Conservation (phyloP, 2,113 vertebrate genomes). For the Sorex fumeus region DNA sequence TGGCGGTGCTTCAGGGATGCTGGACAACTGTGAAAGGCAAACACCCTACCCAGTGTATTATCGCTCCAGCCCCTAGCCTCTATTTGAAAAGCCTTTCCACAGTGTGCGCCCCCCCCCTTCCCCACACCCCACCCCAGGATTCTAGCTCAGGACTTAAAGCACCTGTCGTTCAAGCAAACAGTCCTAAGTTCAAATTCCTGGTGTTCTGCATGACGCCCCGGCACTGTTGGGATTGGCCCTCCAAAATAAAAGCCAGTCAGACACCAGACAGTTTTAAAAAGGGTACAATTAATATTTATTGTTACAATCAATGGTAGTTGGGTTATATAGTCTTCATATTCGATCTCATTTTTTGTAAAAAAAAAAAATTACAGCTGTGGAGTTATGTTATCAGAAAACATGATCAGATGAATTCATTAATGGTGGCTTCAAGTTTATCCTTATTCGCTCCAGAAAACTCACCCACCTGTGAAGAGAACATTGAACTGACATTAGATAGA, state of each 20-base stretch:
- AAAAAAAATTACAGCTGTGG: slow-evolving; percentile 86
- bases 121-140: too few species aligned
- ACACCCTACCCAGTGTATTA: too few species aligned
- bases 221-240: too few species aligned
- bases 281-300: slow-evolving; percentile 87
- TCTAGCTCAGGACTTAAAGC: too few species aligned
- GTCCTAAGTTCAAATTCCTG: too few species aligned
- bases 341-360: slow-evolving; percentile 76
- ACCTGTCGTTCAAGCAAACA: too few species aligned
- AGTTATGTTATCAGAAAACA: slow-evolving; percentile 65
- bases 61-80: too few species aligned
- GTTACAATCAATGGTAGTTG: slow-evolving; percentile 78
- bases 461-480: slow-evolving; percentile 87
- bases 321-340: slow-evolving; percentile 76
- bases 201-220: too few species aligned
- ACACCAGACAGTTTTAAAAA: slow-evolving; percentile 81
- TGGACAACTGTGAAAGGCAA: too few species aligned
- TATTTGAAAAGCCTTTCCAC: too few species aligned
- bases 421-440: slow-evolving; percentile 90
- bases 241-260: slow-evolving; percentile 25
- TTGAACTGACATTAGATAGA: slow-evolving; percentile 1
- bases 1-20: too few species aligned
- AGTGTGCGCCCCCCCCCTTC: too few species aligned
- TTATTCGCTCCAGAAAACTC: slow-evolving; percentile 91
- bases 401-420: slow-evolving; percentile 85